Conservation (phyloP, 1,140 invertebrate genomes). For the Araneus ventricosus region DNA sequence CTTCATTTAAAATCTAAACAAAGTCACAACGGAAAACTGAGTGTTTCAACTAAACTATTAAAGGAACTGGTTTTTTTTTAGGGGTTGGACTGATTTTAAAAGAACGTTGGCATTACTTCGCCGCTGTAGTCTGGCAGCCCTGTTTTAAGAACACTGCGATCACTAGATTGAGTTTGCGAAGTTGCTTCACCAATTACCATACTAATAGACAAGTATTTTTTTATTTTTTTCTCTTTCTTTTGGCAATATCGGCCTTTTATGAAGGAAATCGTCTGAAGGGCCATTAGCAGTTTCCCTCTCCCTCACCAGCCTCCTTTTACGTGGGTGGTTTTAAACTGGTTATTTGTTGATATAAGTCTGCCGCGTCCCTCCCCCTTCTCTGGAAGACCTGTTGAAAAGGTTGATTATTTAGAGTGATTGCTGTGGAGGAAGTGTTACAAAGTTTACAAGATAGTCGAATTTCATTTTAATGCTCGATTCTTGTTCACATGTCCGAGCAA, state of each 20-base stretch:
- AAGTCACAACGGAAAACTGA: too few species aligned
- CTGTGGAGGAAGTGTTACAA: slow-evolving; percentile 41
- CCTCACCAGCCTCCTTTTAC: background rate
- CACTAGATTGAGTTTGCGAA: slow-evolving; percentile 35
- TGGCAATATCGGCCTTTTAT: background rate
- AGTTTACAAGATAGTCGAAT: slow-evolving; percentile 51
- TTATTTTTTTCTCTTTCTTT: background rate
- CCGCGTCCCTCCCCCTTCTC: background rate
- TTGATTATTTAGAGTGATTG: slow-evolving; percentile 67
- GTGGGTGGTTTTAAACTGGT: slow-evolving; percentile 64
- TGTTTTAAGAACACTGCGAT: background rate
- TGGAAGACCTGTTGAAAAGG: slow-evolving; percentile 62
- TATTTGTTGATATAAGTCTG: slow-evolving; percentile 58
- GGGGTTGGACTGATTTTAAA: too few species aligned
- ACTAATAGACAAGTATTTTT: slow-evolving; percentile 34
- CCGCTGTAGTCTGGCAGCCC: too few species aligned
- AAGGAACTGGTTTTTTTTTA: too few species aligned
- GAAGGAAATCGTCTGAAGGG: slow-evolving; percentile 25
- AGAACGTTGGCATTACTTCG: too few species aligned
- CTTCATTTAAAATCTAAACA: too few species aligned
- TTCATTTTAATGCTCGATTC: slow-evolving; percentile 65
- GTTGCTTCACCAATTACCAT: slow-evolving; percentile 57
- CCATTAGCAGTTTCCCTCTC: slow-evolving; percentile 34
- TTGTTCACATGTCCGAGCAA: slow-evolving; percentile 61
- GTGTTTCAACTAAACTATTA: too few species aligned